Evolutionary conservation across 2,888 invertebrate species (phyloP).

Genomic region (Atethmia centrago): DNA sequence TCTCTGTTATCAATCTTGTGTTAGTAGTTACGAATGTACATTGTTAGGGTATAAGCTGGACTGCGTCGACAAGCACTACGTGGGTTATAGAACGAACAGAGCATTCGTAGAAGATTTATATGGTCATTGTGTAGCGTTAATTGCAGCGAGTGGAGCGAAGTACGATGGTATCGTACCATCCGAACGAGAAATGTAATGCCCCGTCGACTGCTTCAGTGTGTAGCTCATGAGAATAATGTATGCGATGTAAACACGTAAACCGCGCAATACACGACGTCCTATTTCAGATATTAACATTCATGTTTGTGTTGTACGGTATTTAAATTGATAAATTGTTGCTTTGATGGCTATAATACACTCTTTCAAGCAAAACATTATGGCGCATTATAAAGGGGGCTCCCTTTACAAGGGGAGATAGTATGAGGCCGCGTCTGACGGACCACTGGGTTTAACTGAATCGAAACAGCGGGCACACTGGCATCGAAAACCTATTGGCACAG

Average conservation of each 20-base stretch:
- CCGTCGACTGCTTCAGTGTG: slow-evolving; percentile 71
- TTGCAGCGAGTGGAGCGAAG: slow-evolving; percentile 87
- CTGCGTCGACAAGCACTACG: slow-evolving; percentile 71
- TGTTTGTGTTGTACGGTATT: slow-evolving; percentile 65
- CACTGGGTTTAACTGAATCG: slow-evolving; percentile 74
- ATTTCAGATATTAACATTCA: slow-evolving; percentile 70
- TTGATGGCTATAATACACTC: slow-evolving; percentile 61
- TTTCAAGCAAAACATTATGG: slow-evolving; percentile 70
- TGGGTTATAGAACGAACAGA: slow-evolving; percentile 81
- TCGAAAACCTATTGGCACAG: slow-evolving; percentile 86
- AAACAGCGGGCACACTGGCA: slow-evolving; percentile 76
- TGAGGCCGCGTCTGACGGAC: slow-evolving; percentile 72
- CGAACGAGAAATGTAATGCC: slow-evolving; percentile 84
- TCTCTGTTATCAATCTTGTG: slow-evolving; percentile 17
- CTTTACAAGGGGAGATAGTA: slow-evolving; percentile 71
- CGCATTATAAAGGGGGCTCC: slow-evolving; percentile 69
- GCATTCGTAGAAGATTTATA: slow-evolving; percentile 88
- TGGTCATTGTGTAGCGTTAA: slow-evolving; percentile 89
- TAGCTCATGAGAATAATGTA: slow-evolving; percentile 74
- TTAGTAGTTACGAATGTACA: slow-evolving; percentile 61
- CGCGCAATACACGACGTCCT: slow-evolving; percentile 61
- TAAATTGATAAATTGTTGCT: slow-evolving; percentile 72
- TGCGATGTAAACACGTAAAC: slow-evolving; percentile 72
- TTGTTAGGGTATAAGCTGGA: slow-evolving; percentile 63
- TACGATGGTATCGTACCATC: slow-evolving; percentile 85